These are phyloP conservation scores for Cacatua alba DNA, from an alignment of 2,113 vertebrate genomes.

Conservation along the genomic window DNA sequence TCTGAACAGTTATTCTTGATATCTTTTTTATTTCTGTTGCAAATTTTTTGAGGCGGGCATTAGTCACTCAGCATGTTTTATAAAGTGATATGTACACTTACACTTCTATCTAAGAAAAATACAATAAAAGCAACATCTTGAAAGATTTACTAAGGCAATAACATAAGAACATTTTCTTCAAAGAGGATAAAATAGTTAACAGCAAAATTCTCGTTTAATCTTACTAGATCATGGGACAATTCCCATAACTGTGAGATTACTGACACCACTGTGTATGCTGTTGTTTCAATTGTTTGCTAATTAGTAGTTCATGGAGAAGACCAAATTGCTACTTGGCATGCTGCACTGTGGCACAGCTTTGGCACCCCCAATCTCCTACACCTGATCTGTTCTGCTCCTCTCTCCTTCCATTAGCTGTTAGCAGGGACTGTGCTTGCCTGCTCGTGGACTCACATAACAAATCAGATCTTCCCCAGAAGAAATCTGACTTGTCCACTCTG, in stretches of 20 bases:
- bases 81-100: not conserved
- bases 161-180: not conserved
- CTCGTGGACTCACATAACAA: not conserved
- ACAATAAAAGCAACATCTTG: not conserved
- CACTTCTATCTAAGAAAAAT: not conserved
- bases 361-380: not conserved
- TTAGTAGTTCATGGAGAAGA: slow-evolving; percentile 47
- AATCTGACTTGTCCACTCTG: not conserved
- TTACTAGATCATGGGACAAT: slow-evolving; percentile 12
- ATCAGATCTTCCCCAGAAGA: not conserved
- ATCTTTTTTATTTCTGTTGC: not conserved
- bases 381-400: not conserved
- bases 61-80: slow-evolving; percentile 22
- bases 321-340: slow-evolving; percentile 45
- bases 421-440: not conserved
- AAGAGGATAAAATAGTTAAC: slow-evolving; percentile 8
- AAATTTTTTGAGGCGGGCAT: not conserved
- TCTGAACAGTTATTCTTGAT: not conserved
- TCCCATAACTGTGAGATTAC: slow-evolving; percentile 36
- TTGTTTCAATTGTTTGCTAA: slow-evolving; percentile 66
- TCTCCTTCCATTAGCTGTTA: not conserved
- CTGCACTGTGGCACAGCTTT: not conserved
- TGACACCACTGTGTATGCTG: slow-evolving; percentile 26
- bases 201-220: slow-evolving; percentile 16
- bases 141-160: not conserved